Percentiles rank a stretch among this genome's conserved stretches.
phyloP scores from a whole-genome alignment of 2,797 vertebrate species.

The Falco naumanni region DNA sequence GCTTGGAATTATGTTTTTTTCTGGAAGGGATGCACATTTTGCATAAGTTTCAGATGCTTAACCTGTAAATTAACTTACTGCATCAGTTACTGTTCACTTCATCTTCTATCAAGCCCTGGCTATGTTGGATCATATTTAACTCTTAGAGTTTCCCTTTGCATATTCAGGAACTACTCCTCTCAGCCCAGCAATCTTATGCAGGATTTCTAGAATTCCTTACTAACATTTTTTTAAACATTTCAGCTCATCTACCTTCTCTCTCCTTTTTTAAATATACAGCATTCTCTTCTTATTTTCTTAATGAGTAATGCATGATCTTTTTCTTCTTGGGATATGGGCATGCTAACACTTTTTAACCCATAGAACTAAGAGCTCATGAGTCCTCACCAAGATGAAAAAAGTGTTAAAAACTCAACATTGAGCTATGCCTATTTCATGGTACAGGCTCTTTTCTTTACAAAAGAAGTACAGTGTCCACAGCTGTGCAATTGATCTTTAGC shows the following conservation, averaged over 20 bases:
- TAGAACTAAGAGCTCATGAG: background rate
- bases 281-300: background rate
- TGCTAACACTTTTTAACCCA: background rate
- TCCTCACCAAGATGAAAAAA: background rate
- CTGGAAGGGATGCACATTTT: background rate
- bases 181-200: background rate
- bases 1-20: background rate
- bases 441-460: background rate
- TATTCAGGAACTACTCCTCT: background rate
- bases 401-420: background rate
- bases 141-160: background rate
- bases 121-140: background rate
- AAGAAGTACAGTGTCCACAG: slow-evolving; percentile 36
- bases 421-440: background rate
- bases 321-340: background rate
- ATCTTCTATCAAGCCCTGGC: background rate
- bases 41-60: background rate
- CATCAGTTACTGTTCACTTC: background rate
- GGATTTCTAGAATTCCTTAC: background rate
- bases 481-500: slow-evolving; percentile 38
- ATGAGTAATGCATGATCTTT: background rate
- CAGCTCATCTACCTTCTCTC: background rate
- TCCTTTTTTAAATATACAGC: background rate
- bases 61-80: background rate
- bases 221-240: background rate